Conservation (phyloP, 2,797 vertebrate species). For the Martes flavigula region DNA sequence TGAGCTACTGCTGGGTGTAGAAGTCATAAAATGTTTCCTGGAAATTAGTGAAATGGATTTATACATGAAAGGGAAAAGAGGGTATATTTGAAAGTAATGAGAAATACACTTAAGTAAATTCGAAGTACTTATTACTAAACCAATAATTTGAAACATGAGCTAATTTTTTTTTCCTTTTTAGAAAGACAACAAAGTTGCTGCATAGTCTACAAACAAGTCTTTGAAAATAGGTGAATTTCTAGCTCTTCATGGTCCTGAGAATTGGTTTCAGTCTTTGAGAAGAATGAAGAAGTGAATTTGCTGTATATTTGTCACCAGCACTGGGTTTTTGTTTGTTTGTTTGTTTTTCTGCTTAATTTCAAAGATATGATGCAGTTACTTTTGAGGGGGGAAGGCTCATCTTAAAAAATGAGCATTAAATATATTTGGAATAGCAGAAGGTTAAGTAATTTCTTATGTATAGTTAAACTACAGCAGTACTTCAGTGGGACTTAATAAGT, state of each 20-base stretch:
- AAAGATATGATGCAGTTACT: slow-evolving; percentile 85
- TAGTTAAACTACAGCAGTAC: slow-evolving; percentile 88
- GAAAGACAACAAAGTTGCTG: slow-evolving; percentile 99
- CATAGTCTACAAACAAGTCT: slow-evolving; percentile 87
- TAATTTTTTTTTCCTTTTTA: slow-evolving; percentile 81
- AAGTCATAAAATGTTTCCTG: neutral
- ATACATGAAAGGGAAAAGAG: slow-evolving; percentile 27
- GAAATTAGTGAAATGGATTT: neutral
- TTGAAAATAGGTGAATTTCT: slow-evolving; percentile 83
- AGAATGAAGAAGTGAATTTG: slow-evolving; percentile 90
- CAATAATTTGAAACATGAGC: neutral
- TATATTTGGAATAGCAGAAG: slow-evolving; percentile 88
- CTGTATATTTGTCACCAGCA: slow-evolving; percentile 95
- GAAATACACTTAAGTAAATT: neutral
- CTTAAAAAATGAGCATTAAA: slow-evolving; percentile 87
- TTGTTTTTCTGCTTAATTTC: slow-evolving; percentile 86
- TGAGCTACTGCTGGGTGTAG: neutral
- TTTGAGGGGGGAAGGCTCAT: slow-evolving; percentile 82
- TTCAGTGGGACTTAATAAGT: slow-evolving; percentile 89
- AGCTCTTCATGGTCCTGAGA: slow-evolving; percentile 87
- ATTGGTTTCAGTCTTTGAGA: slow-evolving; percentile 88
- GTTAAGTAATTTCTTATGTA: slow-evolving; percentile 88
- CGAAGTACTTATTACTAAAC: neutral
- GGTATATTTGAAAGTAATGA: slow-evolving; percentile 6
- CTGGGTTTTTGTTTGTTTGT: slow-evolving; percentile 78